Evolutionary conservation across 2,797 vertebrate genomes (phyloP), one percentile per base, ranked within the genome.

Genomic region (Pangasius djambal): DNA sequence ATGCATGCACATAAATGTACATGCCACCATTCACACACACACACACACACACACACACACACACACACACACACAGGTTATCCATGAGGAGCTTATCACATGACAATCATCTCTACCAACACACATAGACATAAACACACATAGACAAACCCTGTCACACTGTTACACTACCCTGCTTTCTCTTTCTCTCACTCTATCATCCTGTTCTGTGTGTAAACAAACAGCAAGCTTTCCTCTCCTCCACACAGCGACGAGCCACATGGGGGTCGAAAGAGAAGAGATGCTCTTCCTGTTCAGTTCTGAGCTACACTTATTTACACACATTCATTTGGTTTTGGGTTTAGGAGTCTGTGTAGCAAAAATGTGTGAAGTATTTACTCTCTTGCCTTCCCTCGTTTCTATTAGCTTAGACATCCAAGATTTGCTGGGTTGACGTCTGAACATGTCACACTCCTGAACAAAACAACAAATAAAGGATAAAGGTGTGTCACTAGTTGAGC

Each of bases 181-280:
- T n/a, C 50, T n/a, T 91, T 72, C 83, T 91, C 93, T 93, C 86
- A 94, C 92, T 65, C 34, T 31, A 88, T 95, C 94, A 94, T 94
- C 94, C 93, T 90, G 95, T 94, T 95, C 94, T 94, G 94, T 95
- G 78, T 65, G 81, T 79, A 94, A 95, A 95, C 94, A 93, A 95
- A 94, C 92, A 88, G 61, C 89, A 87, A 94, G 91, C 92, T 93
- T 94, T 87, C 86, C 69, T 72, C 69, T 40, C 69, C 69, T 72
- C 69, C 69, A 22, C 69, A 82, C 83, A 34, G 87, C 69, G 55
- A 48, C 6, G 40, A 92, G 89, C 89, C 89, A 93, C 93, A 89
- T 88, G 74, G 93, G 92, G 88, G 93, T 92, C 93, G 94, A 93
- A 89, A 74, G 57, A 86, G 67, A 44, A 65, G 40, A 82, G 88